phyloP scores from a whole-genome alignment of 2,797 vertebrate genomes.

The Mormyrops attenuatus region DNA sequence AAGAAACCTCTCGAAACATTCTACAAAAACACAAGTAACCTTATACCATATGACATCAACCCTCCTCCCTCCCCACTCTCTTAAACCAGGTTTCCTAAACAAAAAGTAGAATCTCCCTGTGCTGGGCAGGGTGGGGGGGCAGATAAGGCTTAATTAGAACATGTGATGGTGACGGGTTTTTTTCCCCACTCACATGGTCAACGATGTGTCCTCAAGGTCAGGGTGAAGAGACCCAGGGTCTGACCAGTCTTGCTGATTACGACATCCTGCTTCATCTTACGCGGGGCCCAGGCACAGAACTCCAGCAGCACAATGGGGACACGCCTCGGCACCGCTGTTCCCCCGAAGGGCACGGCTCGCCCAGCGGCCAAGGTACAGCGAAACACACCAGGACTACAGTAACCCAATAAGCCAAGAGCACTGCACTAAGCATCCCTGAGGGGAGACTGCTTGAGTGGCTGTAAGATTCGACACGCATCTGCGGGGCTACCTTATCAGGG shows the following conservation, averaged over 20 bases:
- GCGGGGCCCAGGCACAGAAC: constrained; percentile 52
- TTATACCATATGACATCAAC: neutral
- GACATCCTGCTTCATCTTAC: constrained; percentile 58
- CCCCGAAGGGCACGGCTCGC: constrained; percentile 54
- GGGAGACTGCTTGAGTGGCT: neutral
- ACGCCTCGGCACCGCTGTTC: constrained; percentile 61
- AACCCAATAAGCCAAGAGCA: neutral
- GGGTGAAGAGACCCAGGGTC: constrained; percentile 47
- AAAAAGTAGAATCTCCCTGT: neutral
- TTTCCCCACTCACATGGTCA: neutral
- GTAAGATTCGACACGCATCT: neutral
- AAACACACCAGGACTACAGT: no score
- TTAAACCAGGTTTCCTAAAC: neutral
- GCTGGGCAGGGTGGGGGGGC: neutral
- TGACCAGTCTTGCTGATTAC: constrained; percentile 57
- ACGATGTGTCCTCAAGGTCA: constrained; percentile 46
- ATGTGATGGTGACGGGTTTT: neutral
- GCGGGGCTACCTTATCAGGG: neutral
- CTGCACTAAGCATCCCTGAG: neutral
- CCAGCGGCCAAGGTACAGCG: constrained; percentile 53
- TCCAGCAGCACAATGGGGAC: constrained; percentile 55
- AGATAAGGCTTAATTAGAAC: neutral
- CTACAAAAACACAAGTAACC: neutral
- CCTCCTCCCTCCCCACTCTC: neutral
- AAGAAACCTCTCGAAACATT: neutral